Conservation (phyloP, 2,888 invertebrate species). For the Lumbricus terrestris region DNA sequence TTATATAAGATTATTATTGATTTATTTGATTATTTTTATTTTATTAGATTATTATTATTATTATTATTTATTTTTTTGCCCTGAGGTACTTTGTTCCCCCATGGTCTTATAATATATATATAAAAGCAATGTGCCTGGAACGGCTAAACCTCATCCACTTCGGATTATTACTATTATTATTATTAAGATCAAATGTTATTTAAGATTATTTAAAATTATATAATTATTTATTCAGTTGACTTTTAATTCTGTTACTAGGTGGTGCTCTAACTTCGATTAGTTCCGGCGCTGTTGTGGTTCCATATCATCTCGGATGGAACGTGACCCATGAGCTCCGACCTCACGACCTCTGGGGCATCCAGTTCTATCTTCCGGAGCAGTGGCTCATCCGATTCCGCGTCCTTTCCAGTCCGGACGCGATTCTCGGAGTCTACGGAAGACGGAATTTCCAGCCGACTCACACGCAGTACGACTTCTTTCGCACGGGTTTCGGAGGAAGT, state of each 20-base stretch:
- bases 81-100: too few species aligned
- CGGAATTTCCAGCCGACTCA: constrained; percentile 91
- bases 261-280: background rate
- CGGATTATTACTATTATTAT: too few species aligned
- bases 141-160: too few species aligned
- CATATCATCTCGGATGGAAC: constrained; percentile 77
- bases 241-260: background rate
- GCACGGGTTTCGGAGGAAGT: constrained; percentile 71
- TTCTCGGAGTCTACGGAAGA: constrained; percentile 80
- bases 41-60: too few species aligned
- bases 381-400: constrained; percentile 93
- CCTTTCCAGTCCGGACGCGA: constrained; percentile 67
- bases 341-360: constrained; percentile 93
- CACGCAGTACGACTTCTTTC: constrained; percentile 92
- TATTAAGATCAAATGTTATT: too few species aligned
- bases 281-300: constrained; percentile 26
- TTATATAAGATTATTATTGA: too few species aligned
- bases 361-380: constrained; percentile 90
- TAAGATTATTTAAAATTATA: too few species aligned
- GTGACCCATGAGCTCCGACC: constrained; percentile 85
- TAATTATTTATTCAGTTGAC: background rate
- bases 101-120: too few species aligned
- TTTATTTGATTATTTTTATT: too few species aligned
- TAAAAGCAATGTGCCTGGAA: too few species aligned
- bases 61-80: too few species aligned